Conservation (phyloP, 2,113 vertebrate genomes). For the Neogale vison region DNA sequence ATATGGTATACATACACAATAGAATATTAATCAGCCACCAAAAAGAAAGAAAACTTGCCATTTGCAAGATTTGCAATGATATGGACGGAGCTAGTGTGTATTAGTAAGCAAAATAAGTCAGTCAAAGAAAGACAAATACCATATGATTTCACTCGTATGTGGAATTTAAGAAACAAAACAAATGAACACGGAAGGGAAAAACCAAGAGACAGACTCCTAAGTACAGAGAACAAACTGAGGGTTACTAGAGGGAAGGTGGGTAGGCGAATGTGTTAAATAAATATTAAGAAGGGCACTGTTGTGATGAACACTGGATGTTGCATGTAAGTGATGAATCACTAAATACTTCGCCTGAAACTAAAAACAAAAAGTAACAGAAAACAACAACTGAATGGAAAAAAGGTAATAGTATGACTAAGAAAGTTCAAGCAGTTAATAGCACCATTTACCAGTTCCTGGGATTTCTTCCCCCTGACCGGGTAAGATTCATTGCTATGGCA, state of each 20-base stretch:
- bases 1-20: too few species aligned
- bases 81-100: not conserved
- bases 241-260: too few species aligned
- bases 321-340: not conserved
- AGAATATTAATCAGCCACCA: not conserved
- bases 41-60: not conserved
- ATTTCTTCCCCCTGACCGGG: not conserved
- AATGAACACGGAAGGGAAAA: too few species aligned
- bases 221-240: too few species aligned
- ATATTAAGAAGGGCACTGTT: not conserved
- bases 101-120: not conserved
- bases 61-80: not conserved
- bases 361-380: not conserved
- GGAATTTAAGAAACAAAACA: too few species aligned
- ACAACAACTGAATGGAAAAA: not conserved
- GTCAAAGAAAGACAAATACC: not conserved
- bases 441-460: not conserved
- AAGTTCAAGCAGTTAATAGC: not conserved
- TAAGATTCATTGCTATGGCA: not conserved
- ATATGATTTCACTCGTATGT: too few species aligned
- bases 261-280: too few species aligned
- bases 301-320: not conserved
- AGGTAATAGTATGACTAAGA: not conserved
- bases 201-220: too few species aligned
- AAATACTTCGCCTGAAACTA: not conserved